A percentile compares a stretch with the other conserved stretches of the same genome.
Evolutionary conservation across 2,797 vertebrate genomes (phyloP).

Genomic region (Acanthornis magna): DNA sequence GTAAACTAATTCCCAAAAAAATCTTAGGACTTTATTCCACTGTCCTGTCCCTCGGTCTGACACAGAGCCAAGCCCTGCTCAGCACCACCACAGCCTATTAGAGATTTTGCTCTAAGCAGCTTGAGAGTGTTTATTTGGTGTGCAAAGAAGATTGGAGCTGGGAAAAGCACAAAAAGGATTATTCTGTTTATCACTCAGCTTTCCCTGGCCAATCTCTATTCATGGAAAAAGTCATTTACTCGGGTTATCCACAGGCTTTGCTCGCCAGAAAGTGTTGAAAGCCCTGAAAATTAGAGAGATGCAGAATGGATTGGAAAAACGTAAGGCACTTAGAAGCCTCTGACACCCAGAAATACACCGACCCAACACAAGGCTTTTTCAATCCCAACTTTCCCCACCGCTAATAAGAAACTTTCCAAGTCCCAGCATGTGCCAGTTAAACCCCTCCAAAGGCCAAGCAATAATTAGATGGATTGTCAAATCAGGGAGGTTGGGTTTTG

Average conservation of each 20-base stretch:
- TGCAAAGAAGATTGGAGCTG: conserved; percentile 71
- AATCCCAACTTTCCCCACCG: conserved; percentile 3
- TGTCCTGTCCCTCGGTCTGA: conserved; percentile 57
- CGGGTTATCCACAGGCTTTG: conserved; percentile 64
- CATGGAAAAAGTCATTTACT: conserved; percentile 70
- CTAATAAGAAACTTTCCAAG: conserved; percentile 40
- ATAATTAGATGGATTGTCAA: conserved; percentile 46
- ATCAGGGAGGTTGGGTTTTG: neutral
- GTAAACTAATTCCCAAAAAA: conserved; percentile 55
- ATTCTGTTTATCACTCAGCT: conserved; percentile 70
- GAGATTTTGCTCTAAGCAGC: conserved; percentile 71
- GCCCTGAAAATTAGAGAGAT: conserved; percentile 64
- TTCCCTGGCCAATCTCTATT: conserved; percentile 67
- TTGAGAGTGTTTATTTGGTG: conserved; percentile 75
- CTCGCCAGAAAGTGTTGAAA: conserved; percentile 56
- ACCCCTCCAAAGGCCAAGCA: conserved; percentile 26
- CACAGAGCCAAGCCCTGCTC: conserved; percentile 50
- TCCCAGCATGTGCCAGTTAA: conserved; percentile 25
- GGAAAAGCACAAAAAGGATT: conserved; percentile 70
- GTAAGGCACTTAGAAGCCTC: conserved; percentile 54
- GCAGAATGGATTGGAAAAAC: conserved; percentile 59
- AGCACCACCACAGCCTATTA: conserved; percentile 61
- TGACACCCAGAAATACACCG: conserved; percentile 43
- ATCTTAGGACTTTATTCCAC: conserved; percentile 47
- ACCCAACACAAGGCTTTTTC: neutral